A percentile compares a stretch with the other conserved stretches of the same genome.
phyloP scores from a whole-genome alignment of 2,888 invertebrate species.

The Rhaphigaster nebulosa region DNA sequence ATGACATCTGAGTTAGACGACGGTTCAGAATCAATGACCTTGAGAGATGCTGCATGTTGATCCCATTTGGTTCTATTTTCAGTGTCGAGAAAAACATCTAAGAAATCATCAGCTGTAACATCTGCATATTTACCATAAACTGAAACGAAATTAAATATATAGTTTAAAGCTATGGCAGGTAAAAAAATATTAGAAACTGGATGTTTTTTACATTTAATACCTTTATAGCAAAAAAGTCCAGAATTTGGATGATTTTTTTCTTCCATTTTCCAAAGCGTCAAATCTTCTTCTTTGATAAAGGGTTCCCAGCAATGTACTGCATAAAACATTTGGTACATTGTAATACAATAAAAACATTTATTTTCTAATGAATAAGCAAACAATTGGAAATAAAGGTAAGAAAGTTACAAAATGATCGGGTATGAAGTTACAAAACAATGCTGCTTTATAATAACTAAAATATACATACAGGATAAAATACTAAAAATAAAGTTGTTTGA shows the following conservation, averaged over 20 bases:
- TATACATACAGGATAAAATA: no score
- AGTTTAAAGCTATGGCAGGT: conserved; percentile 43
- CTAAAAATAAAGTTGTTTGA: no score
- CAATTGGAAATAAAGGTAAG: no score
- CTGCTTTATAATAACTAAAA: no score
- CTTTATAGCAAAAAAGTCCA: conserved; percentile 85
- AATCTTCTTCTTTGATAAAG: conserved; percentile 83
- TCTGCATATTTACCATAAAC: conserved; percentile 88
- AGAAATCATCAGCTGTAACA: conserved; percentile 82
- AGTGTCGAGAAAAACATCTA: conserved; percentile 85
- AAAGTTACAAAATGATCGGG: no score
- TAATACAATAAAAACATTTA: background rate
- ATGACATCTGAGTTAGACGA: conserved; percentile 78
- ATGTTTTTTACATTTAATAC: conserved; percentile 66
- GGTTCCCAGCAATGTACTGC: conserved; percentile 75
- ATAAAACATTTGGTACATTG: conserved; percentile 56
- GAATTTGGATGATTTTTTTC: conserved; percentile 72
- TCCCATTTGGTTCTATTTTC: conserved; percentile 87
- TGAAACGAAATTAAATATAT: conserved; percentile 66
- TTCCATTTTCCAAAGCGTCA: conserved; percentile 85
- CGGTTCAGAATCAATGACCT: conserved; percentile 79
- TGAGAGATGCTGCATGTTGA: conserved; percentile 79
- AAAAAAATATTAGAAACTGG: background rate
- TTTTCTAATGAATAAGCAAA: no score
- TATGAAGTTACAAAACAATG: no score